Base-by-base conservation (phyloP, 2,797 vertebrate species). In the Semotilus atromaculatus region DNA sequence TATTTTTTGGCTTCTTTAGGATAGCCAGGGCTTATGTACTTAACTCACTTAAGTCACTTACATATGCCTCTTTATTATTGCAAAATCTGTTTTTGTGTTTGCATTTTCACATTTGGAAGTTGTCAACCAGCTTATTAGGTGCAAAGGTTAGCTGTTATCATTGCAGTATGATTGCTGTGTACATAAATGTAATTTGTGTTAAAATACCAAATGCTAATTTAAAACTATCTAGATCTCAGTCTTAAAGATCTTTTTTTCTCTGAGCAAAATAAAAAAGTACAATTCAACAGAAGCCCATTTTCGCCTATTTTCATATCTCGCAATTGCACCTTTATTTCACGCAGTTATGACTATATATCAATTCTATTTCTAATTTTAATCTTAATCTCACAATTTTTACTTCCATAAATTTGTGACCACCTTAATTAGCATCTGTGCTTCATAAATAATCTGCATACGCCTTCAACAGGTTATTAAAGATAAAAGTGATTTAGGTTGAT, bases 1-100 rank as follows among this genome's bases (percentile, higher is more conserved):
- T 89, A 86, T 88, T 82, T 81, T 86, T 90, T 82, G 81, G 90
- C 86, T 91, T 89, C 86, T 80, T 89, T 86, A 90, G 70, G 88
- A 84, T 91, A 87, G 88, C 64, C 53, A 40, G 80, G 53, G 66
- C 87, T 77, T 74, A 81, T 83, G 79, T 81, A 79, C 66, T 75
- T 85, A 64, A 80, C 55, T 68, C 62, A 76, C 70, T 68, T 78
- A 76, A 80, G 78, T 88, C 75, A 82, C 40, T 89, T 88, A 45
- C 60, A 70, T 78, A 83, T 58, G 77, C 10, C 29, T 29, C 55
- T 80, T 79, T 73, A 79, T 14, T 36, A 36, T 29, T 48, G 60
- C 48, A 55, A 66, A 79, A 67, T 51, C 45, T 40, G 53, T 86
- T 58, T 18, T 58, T 18, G 7, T 74, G 16, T 79, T 70, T 81